These are phyloP conservation scores for Liolophura sinensis DNA, from an alignment of 1,140 invertebrate species.

Conservation along the genomic window DNA sequence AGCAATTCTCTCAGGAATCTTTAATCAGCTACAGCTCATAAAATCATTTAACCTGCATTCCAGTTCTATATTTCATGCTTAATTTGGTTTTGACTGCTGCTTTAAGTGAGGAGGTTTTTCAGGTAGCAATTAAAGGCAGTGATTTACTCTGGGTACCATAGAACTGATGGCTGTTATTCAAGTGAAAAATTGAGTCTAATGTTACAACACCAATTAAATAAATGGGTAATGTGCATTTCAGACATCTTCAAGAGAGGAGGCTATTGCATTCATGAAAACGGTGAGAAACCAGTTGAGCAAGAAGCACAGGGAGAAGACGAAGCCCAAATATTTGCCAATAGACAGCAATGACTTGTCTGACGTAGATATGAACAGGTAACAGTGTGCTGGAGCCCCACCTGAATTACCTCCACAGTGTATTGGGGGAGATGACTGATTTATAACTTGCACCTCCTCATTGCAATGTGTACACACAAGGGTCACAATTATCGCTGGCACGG, in stretches of 20 bases:
- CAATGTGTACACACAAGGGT: not conserved
- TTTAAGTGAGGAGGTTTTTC: too few species aligned
- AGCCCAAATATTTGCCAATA: slow-evolving; percentile 51
- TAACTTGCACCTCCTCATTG: too few species aligned
- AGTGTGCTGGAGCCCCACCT: not conserved
- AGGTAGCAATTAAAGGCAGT: too few species aligned
- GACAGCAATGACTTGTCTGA: slow-evolving; percentile 33
- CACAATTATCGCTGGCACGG: not conserved
- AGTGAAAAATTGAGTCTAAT: not conserved
- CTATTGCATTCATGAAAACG: slow-evolving; percentile 95
- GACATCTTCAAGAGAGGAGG: slow-evolving; percentile 96
- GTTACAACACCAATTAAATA: too few species aligned
- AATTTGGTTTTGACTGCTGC: too few species aligned
- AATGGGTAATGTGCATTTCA: slow-evolving; percentile 50
- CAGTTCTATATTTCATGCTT: too few species aligned
- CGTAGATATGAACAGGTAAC: slow-evolving; percentile 27
- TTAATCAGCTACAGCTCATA: too few species aligned
- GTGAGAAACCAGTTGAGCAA: slow-evolving; percentile 74
- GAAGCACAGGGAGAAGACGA: slow-evolving; percentile 71
- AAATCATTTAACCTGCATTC: too few species aligned
- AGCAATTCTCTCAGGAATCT: too few species aligned
- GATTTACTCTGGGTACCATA: not conserved
- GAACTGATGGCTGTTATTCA: not conserved
- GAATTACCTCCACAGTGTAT: too few species aligned
- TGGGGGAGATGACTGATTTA: not conserved